phyloP scores from a whole-genome alignment of 2,888 invertebrate species.

The Drosophila anceps region DNA sequence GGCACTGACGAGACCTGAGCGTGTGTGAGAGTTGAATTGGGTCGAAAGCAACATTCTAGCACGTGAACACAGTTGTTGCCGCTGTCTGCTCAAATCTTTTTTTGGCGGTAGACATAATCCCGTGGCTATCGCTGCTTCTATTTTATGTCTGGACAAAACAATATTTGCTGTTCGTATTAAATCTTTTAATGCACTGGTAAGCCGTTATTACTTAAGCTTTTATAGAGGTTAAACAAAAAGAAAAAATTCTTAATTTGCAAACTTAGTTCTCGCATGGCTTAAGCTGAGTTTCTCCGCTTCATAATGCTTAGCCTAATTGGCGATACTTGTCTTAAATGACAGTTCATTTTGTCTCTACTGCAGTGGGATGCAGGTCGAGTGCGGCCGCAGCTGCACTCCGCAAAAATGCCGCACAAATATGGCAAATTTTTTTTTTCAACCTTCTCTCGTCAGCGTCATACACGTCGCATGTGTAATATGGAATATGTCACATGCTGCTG shows the following conservation, averaged over 20 bases:
- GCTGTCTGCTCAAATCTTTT: neutral
- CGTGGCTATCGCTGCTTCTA: neutral
- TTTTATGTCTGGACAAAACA: neutral
- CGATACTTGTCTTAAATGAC: neutral
- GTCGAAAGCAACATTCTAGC: constrained; percentile 11
- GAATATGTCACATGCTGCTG: constrained; percentile 16
- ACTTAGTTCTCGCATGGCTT: neutral
- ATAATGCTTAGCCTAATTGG: neutral
- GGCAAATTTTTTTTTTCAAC: neutral
- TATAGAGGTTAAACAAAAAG: neutral
- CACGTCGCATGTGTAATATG: constrained; percentile 38
- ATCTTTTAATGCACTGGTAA: constrained; percentile 18
- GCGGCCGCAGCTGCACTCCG: constrained; percentile 1
- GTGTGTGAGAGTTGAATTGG: constrained; percentile 2
- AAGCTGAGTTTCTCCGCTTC: neutral
- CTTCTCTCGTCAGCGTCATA: constrained; percentile 7
- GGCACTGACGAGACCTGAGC: constrained; percentile 9
- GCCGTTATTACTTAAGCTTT: neutral
- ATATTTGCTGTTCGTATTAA: constrained; percentile 11
- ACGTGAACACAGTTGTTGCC: neutral
- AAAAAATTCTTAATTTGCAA: too few species aligned
- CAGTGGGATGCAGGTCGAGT: neutral
- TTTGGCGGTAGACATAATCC: constrained; percentile 15
- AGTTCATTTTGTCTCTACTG: neutral
- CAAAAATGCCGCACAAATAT: constrained; percentile 17